A percentile compares a stretch with the other conserved stretches of the same genome.
These are phyloP conservation scores for Sebastes oblongus DNA, from an alignment of 2,797 vertebrate species.

Conservation along the genomic window DNA sequence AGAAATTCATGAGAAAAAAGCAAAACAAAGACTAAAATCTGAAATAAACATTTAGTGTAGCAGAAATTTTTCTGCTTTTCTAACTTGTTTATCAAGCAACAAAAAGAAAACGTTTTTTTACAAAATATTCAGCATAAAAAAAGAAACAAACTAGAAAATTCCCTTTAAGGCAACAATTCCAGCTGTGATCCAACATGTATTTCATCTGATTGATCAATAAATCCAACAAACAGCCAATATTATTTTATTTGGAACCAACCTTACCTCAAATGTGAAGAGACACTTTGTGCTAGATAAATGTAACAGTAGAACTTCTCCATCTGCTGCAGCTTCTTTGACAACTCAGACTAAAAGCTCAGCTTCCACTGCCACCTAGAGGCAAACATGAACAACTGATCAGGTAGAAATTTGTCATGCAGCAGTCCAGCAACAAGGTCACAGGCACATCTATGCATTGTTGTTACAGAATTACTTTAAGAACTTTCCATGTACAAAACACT, in stretches of 20 bases:
- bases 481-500: accelerated
- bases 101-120: neutral
- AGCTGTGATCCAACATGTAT: neutral
- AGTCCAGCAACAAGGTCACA: constrained; percentile 21
- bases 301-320: neutral
- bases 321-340: neutral
- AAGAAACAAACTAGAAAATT: accelerated
- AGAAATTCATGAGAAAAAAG: too few relatives aligned
- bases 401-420: neutral
- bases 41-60: neutral
- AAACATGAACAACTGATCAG: neutral
- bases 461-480: neutral
- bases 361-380: constrained; percentile 36
- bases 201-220: neutral
- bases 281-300: neutral
- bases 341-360: neutral
- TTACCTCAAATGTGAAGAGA: neutral
- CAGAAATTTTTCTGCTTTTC: neutral
- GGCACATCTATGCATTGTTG: neutral
- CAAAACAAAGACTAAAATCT: neutral
- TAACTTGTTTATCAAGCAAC: neutral
- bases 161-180: neutral
- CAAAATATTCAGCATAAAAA: neutral
- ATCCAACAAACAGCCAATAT: neutral
- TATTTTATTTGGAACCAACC: neutral